Conservation (phyloP, 2,888 invertebrate genomes). For the Unio pictorum region DNA sequence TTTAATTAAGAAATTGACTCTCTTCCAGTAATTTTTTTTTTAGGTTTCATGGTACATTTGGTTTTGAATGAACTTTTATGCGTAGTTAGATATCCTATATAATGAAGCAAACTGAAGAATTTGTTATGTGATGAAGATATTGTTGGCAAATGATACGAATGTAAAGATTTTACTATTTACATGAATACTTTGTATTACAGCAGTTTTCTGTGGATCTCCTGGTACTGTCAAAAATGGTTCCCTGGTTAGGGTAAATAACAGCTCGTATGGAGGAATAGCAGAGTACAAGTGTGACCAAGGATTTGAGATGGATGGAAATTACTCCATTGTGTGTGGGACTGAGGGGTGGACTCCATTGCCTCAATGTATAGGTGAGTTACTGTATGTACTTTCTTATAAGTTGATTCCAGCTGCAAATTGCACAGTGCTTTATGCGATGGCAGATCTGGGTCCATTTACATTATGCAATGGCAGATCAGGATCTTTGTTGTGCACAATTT, state of each 20-base stretch:
- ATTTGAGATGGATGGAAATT: constrained; percentile 29
- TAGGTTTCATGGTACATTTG: too few relatives aligned
- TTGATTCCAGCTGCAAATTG: background rate
- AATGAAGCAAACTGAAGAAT: too few relatives aligned
- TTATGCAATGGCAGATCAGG: background rate
- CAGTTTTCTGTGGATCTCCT: constrained; percentile 53
- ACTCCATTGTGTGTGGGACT: constrained; percentile 35
- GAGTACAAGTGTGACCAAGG: constrained; percentile 51
- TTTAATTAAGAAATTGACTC: too few relatives aligned
- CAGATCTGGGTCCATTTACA: background rate
- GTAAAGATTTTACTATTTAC: background rate
- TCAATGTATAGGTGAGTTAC: constrained; percentile 40
- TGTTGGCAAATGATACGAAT: too few relatives aligned
- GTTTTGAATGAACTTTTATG: too few relatives aligned
- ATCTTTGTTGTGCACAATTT: too few relatives aligned
- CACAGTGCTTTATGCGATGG: background rate
- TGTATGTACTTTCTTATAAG: too few relatives aligned
- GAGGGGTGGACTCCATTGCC: constrained; percentile 49
- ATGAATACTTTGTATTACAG: constrained; percentile 32
- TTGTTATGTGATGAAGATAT: too few relatives aligned
- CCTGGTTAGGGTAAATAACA: constrained; percentile 41
- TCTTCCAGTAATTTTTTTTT: too few relatives aligned
- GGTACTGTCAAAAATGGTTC: constrained; percentile 35
- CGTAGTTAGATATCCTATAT: too few relatives aligned
- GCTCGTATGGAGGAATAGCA: constrained; percentile 45